Conservation (phyloP, 2,888 invertebrate genomes). For the Tipula unca region DNA sequence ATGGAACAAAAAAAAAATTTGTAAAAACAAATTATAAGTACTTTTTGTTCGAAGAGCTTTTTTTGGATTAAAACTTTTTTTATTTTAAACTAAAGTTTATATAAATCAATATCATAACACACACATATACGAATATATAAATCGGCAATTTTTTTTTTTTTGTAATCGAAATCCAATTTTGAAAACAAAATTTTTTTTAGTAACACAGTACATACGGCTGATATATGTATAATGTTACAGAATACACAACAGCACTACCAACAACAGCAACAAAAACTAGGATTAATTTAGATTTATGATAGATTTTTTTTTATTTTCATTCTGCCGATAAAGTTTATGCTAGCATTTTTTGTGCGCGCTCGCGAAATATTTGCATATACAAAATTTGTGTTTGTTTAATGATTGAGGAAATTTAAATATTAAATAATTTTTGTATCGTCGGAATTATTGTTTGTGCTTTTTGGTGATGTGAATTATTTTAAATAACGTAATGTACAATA, state of each 20-base stretch:
- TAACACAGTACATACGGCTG: background rate
- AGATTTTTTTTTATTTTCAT: background rate
- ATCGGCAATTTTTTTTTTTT: background rate
- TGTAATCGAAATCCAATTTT: background rate
- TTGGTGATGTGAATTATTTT: background rate
- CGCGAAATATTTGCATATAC: background rate
- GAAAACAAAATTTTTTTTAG: background rate
- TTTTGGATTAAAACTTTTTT: background rate
- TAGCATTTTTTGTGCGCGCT: background rate
- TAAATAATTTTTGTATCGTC: background rate
- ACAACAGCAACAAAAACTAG: background rate
- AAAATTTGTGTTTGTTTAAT: background rate
- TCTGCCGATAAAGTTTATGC: background rate
- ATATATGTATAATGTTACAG: background rate
- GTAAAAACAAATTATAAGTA: background rate
- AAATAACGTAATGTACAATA: too few relatives aligned
- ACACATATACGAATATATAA: background rate
- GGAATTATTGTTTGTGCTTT: background rate
- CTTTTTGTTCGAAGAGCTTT: background rate
- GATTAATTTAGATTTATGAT: constrained; percentile 14
- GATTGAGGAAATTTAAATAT: background rate
- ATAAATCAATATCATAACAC: constrained; percentile 4
- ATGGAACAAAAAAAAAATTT: background rate
- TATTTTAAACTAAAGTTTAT: background rate
- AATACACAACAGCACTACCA: background rate